Percentiles rank a stretch among this genome's conserved stretches.
Conservation (phyloP, 2,113 vertebrate genomes). For the Pterocles orientalis region DNA sequence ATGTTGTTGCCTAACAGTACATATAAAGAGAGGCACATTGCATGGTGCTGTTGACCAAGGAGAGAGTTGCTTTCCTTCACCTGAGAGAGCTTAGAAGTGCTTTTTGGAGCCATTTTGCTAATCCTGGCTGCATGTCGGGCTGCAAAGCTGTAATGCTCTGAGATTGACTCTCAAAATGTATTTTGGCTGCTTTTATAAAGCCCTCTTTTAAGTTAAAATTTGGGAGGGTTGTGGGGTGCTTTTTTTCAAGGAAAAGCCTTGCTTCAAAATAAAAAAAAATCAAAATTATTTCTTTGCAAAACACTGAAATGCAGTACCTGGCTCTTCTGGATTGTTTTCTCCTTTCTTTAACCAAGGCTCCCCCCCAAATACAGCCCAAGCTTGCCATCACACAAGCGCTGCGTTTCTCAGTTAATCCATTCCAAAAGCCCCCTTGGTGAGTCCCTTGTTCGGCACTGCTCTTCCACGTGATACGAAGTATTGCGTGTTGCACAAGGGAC, state of each 20-base stretch:
- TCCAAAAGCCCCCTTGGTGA: neutral
- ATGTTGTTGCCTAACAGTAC: neutral
- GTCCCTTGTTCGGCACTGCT: neutral
- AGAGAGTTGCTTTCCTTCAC: neutral
- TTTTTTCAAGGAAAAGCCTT: neutral
- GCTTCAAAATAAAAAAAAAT: neutral
- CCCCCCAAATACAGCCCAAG: fast-evolving
- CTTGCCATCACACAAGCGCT: neutral
- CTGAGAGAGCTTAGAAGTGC: neutral
- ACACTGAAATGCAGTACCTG: neutral
- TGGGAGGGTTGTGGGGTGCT: neutral
- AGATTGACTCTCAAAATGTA: neutral
- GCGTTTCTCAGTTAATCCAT: neutral
- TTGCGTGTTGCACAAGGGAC: neutral
- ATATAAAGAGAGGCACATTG: neutral
- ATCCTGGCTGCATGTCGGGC: neutral
- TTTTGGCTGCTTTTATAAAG: neutral
- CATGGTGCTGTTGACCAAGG: neutral
- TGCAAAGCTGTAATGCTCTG: neutral
- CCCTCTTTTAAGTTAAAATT: neutral
- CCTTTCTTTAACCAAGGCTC: neutral
- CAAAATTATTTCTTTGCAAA: neutral
- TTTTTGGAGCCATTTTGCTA: neutral
- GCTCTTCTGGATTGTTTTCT: neutral
- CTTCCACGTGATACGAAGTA: fast-evolving